Evolutionary conservation across 1,140 invertebrate species (phyloP).

Genomic region (Bombus haemorrhoidalis): DNA sequence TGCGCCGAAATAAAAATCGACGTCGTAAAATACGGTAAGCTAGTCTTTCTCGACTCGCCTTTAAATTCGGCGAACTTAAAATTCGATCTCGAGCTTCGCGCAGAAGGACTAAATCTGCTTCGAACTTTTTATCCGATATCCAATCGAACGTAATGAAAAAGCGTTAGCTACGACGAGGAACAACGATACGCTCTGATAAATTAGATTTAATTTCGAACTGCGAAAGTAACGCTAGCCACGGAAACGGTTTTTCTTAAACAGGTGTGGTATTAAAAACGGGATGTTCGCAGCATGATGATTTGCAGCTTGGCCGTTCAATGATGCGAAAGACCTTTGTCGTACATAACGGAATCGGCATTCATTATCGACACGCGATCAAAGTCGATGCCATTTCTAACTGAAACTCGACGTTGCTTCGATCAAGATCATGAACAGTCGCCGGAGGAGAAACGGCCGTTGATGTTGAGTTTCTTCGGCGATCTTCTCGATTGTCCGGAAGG

Average conservation of each 20-base stretch:
- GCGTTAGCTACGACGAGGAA: neutral
- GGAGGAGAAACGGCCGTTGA: conserved; percentile 48
- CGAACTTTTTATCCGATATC: too few relatives aligned
- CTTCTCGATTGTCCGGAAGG: conserved; percentile 54
- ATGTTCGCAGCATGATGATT: neutral
- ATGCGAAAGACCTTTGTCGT: conserved; percentile 3
- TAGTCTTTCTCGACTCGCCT: too few relatives aligned
- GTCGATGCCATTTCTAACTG: conserved; percentile 56
- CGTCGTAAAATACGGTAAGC: neutral
- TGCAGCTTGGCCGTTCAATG: neutral
- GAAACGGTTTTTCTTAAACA: neutral
- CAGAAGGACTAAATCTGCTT: too few relatives aligned
- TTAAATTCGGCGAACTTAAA: too few relatives aligned
- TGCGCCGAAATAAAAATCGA: neutral
- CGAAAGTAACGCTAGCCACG: neutral
- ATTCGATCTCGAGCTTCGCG: too few relatives aligned
- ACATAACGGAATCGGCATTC: conserved; percentile 71
- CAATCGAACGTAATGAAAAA: neutral
- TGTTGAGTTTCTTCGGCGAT: conserved; percentile 28
- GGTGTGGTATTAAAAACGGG: neutral
- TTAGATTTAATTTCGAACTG: neutral
- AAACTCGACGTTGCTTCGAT: conserved; percentile 38
- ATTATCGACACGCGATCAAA: conserved; percentile 73
- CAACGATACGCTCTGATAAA: neutral
- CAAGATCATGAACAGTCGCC: conserved; percentile 19